A percentile compares a stretch with the other conserved stretches of the same genome.
Conservation (phyloP, 1,140 invertebrate genomes). For the Magallana gigas region DNA sequence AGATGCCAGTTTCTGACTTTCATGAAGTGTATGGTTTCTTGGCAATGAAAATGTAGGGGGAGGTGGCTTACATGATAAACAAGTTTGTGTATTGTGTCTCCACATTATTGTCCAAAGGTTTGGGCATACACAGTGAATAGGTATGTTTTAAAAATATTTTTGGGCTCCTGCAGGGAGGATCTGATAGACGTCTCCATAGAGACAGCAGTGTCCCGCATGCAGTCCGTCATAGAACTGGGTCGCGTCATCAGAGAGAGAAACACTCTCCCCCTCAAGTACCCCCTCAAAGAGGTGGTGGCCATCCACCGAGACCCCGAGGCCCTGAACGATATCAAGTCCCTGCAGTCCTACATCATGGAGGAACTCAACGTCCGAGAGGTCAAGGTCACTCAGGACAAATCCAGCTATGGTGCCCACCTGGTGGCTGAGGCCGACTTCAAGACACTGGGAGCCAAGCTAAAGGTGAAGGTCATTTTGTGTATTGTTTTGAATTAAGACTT, state of each 20-base stretch:
- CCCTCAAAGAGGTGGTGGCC: constrained; percentile 95
- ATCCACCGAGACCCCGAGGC: constrained; percentile 91
- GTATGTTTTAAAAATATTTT: no score
- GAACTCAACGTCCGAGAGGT: constrained; percentile 96
- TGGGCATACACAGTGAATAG: no score
- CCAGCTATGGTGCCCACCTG: constrained; percentile 95
- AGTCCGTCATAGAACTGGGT: constrained; percentile 96
- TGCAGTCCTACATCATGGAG: constrained; percentile 93
- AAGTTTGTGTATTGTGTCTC: no score
- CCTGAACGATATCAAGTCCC: constrained; percentile 88
- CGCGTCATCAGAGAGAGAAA: constrained; percentile 94
- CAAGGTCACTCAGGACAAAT: constrained; percentile 94
- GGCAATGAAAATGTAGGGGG: no score
- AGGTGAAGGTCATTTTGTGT: constrained; percentile 39
- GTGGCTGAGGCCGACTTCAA: constrained; percentile 96
- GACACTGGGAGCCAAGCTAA: constrained; percentile 85
- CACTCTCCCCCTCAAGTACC: constrained; percentile 96
- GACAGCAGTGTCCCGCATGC: constrained; percentile 93
- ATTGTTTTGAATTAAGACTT: no score
- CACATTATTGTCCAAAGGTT: no score
- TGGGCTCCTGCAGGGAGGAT: constrained; percentile 78
- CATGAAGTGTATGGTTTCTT: no score
- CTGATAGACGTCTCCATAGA: constrained; percentile 94
- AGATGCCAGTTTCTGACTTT: no score
- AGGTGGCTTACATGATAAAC: no score